These are phyloP conservation scores for Puffinus mauretanicus DNA, from an alignment of 2,113 vertebrate genomes.

Conservation along the genomic window DNA sequence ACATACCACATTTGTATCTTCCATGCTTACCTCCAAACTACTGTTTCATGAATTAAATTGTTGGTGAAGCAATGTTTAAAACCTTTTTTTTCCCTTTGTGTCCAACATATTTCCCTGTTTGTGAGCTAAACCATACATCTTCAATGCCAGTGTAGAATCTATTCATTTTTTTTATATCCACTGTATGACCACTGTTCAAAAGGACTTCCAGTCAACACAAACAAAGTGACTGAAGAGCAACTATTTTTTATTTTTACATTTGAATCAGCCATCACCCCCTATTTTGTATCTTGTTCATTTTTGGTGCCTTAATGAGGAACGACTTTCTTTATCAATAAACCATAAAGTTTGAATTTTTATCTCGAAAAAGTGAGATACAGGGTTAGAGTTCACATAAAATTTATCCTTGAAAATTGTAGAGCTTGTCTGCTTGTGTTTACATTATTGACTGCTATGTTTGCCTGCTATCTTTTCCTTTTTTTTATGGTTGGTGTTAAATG, in stretches of 20 bases:
- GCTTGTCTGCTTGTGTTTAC: background rate
- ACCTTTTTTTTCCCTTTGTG: background rate
- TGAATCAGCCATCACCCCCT: fast-evolving
- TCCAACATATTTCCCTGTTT: background rate
- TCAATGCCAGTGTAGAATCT: background rate
- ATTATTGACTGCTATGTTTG: background rate
- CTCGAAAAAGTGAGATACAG: background rate
- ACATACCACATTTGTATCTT: background rate
- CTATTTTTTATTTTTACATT: background rate
- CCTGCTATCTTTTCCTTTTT: background rate
- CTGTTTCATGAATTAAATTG: background rate
- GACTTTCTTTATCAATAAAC: background rate
- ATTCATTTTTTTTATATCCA: background rate
- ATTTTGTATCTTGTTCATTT: background rate
- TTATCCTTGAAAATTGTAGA: background rate
- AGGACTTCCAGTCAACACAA: background rate
- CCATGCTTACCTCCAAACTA: background rate
- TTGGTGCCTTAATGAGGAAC: background rate
- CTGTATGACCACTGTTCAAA: background rate
- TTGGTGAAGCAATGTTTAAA: background rate
- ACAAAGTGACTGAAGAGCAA: background rate
- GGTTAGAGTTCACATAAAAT: background rate
- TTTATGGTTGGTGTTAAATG: background rate
- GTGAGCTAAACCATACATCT: background rate
- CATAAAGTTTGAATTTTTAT: background rate